These are phyloP conservation scores for Scortum barcoo DNA, from an alignment of 2,113 vertebrate species.

Conservation along the genomic window DNA sequence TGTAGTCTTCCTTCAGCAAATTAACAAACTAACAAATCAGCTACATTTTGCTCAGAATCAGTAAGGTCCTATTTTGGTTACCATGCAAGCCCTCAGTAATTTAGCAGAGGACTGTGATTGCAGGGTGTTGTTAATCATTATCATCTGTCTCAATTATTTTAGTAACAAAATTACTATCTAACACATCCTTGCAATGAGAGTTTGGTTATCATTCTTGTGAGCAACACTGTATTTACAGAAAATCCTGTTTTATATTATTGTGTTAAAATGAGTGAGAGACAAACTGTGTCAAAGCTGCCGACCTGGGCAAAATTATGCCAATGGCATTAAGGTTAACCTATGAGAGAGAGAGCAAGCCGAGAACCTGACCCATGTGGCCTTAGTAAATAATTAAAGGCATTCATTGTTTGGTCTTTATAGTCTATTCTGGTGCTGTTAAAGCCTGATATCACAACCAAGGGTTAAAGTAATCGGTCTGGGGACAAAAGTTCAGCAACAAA, in stretches of 20 bases:
- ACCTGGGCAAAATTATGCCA: slow-evolving; percentile 1
- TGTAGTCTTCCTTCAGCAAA: slow-evolving; percentile 22
- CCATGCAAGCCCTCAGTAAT: not conserved
- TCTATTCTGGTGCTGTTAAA: slow-evolving; percentile 9
- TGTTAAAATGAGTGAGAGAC: not conserved
- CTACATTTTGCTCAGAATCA: not conserved
- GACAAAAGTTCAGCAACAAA: slow-evolving; percentile 28
- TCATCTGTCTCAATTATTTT: slow-evolving; percentile 14
- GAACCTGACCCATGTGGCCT: slow-evolving; percentile 61
- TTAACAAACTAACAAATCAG: slow-evolving; percentile 16
- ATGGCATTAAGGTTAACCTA: slow-evolving; percentile 12
- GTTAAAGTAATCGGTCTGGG: slow-evolving; percentile 35
- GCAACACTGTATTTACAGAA: not conserved
- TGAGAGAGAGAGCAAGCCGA: not conserved
- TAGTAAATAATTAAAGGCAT: slow-evolving; percentile 67
- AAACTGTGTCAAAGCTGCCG: not conserved
- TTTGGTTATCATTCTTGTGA: not conserved
- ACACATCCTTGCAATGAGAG: not conserved
- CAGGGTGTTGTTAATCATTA: slow-evolving; percentile 1
- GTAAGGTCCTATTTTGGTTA: slow-evolving; percentile 1
- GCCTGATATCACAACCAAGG: slow-evolving; percentile 7
- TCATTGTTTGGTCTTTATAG: slow-evolving; percentile 40
- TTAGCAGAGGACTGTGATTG: slow-evolving; percentile 29
- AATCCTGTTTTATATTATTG: not conserved
- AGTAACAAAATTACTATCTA: not conserved